phyloP scores from a whole-genome alignment of 37 sponge, comb jelly and placozoan genomes.

The Dysidea cf. avara region DNA sequence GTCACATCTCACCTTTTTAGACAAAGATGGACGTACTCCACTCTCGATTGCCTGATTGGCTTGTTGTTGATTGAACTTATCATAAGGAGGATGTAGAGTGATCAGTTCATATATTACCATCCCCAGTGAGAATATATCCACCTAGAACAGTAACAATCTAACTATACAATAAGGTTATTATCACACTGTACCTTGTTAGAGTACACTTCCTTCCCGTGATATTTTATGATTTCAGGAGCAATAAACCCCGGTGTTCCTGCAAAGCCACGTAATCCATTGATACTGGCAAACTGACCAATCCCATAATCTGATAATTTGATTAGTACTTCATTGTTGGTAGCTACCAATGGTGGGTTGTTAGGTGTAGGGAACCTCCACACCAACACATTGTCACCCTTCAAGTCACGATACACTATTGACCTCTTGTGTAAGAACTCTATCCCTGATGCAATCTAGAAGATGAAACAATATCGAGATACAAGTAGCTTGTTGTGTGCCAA shows the following conservation, averaged over 20 bases:
- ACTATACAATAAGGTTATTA: too few species aligned
- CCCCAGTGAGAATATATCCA: constrained; percentile 84
- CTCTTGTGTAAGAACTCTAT: constrained; percentile 57
- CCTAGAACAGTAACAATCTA: too few species aligned
- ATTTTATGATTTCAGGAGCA: constrained; percentile 83
- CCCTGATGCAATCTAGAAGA: constrained; percentile 24
- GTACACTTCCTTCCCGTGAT: constrained; percentile 54
- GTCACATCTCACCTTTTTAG: constrained; percentile 33
- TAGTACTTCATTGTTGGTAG: too few species aligned
- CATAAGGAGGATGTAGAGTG: constrained; percentile 66
- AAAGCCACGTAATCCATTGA: constrained; percentile 54
- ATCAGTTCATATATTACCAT: constrained; percentile 87
- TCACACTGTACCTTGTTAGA: too few species aligned
- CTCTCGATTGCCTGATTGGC: constrained; percentile 71
- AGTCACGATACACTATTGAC: constrained; percentile 78
- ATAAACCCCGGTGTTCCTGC: constrained; percentile 87
- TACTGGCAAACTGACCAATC: constrained; percentile 79
- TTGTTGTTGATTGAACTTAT: constrained; percentile 46
- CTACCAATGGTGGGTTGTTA: constrained; percentile 22
- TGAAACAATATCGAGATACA: background rate
- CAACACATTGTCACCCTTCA: constrained; percentile 81
- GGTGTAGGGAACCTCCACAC: constrained; percentile 83
- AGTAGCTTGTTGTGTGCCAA: background rate
- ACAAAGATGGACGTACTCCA: constrained; percentile 62
- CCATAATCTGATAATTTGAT: constrained; percentile 86